phyloP scores from a whole-genome alignment of 1,140 invertebrate species.

The Drosophila arawakana region DNA sequence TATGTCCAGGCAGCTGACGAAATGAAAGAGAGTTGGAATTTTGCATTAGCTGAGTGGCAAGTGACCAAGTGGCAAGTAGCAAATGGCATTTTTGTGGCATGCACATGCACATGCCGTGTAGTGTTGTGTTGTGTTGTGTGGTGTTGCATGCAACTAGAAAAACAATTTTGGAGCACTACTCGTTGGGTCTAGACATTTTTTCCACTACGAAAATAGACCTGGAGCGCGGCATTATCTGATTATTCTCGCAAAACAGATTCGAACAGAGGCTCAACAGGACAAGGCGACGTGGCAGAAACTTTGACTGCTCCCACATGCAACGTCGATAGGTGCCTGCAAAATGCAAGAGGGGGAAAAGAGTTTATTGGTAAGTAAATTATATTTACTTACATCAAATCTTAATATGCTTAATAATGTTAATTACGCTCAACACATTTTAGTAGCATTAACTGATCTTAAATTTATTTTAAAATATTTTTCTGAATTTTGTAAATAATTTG shows the following conservation, averaged over 20 bases:
- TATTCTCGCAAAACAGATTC: conserved; percentile 83
- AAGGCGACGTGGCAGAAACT: conserved; percentile 76
- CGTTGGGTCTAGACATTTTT: conserved; percentile 84
- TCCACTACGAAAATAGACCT: conserved; percentile 84
- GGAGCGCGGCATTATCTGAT: conserved; percentile 78
- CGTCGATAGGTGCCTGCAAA: conserved; percentile 74
- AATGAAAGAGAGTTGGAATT: not conserved
- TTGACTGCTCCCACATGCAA: conserved; percentile 83
- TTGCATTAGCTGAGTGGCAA: conserved; percentile 45
- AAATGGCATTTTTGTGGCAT: not conserved
- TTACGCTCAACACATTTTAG: too few species aligned
- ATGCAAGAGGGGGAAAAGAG: not conserved
- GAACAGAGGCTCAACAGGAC: conserved; percentile 77
- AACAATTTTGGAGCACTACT: conserved; percentile 67
- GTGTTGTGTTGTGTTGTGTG: not conserved
- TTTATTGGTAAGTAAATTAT: too few species aligned
- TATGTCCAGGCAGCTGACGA: conserved; percentile 79
- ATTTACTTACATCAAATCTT: too few species aligned
- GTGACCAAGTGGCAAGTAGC: not conserved
- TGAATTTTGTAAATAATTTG: too few species aligned
- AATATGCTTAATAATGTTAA: too few species aligned
- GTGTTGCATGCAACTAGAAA: conserved; percentile 50
- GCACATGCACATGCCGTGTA: not conserved
- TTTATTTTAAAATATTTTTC: too few species aligned
- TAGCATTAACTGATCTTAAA: too few species aligned